Base-by-base conservation (phyloP, 2,888 invertebrate genomes). In the Ectemnius continuus region DNA sequence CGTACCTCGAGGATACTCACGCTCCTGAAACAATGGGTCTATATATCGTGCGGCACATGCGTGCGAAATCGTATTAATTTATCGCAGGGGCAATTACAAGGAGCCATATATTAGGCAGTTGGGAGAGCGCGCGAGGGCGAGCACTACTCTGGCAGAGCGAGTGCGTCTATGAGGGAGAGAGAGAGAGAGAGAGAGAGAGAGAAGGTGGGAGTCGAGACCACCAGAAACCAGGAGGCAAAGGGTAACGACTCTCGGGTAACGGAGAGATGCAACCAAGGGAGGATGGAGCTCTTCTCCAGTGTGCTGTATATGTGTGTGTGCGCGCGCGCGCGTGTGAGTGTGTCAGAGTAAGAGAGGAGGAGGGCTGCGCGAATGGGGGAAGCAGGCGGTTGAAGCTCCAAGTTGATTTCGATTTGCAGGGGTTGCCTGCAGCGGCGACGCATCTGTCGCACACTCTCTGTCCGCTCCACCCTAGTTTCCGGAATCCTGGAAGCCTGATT, bases 21-120 rank as follows among this genome's bases (percentile, higher is more conserved):
- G 70, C 76, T 68, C 61, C 73, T 73, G 81, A 84, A 86, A 87
- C 87, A 88, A 87, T 86, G 86, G 83, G 75, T 75, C 84, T 84
- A 88, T 88, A 88, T 86, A 86, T 87, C 80, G 82, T 85, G 85
- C 79, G 82, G 83, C 86, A 86, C 81, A 84, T 86, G 87, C 83
- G 76, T 77, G 76, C 76, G 75, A 76, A 76, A 76, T 76, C 75
- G 86, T 85, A 87, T 88, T 89, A 89, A 89, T 89, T 89, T 89
- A 89, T 89, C 82, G 86, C 82, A 73, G 36, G 81, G 82, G 89
- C 86, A 89, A 89, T 89, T 89, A 89, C 88, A 89, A 88, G 87
- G 82, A 87, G 88, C 86, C 85, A 86, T 89, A 88, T 86, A 88
- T 89, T 87, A 89, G 80, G 80, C 81, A 78, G 82, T 23, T 76